Base-by-base conservation (phyloP, 2,113 vertebrate species). In the Grallaria varia region DNA sequence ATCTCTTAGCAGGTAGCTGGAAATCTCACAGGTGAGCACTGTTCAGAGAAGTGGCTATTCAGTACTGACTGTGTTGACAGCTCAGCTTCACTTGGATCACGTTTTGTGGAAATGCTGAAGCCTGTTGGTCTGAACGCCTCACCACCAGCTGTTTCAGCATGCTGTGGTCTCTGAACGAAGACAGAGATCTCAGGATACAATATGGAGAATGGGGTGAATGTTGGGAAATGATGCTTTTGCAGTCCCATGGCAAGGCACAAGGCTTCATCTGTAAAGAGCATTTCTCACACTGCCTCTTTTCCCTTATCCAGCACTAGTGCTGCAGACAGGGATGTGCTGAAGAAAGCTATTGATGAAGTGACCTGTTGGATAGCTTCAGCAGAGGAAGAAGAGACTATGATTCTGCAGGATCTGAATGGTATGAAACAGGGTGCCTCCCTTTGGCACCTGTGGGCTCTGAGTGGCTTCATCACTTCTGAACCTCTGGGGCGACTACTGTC, bases 301-400 rank as follows among this genome's bases (percentile, higher is more conserved):
- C 40, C 33, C 28, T 6, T 14, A 66, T 79, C 22, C 42, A 62
- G 5, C 77, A 83, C 37, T 68, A 98, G 94, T 69, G 78, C 55
- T 56, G 45, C 84, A 66, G 78, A 97, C 69, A 98, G 90, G 56
- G 95, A 98, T 39, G 97, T 95, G 16, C 80, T 98, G 95, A 98
- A 97, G 93, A 90, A 88, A 78, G 97, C 97, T 82, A 98, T 98
- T 67, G 92, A 97, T 33, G 86, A 98, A 81, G 98, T 98, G 79
- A 98, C 98, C 0, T 40, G n/a, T 81, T 98, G 98, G 98, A 90
- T 98, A 83, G 28, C 66, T 69, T 76, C 83, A 83, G 98, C 98
- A 6, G 53, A 96, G 73, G 98, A 98, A 86, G 97, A 96, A 21
- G 97, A 97, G 37, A 97, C 94, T 71, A 93, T 98, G 95, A 78